Base-by-base conservation (phyloP, 2,113 vertebrate species). In the Hassar affinis region DNA sequence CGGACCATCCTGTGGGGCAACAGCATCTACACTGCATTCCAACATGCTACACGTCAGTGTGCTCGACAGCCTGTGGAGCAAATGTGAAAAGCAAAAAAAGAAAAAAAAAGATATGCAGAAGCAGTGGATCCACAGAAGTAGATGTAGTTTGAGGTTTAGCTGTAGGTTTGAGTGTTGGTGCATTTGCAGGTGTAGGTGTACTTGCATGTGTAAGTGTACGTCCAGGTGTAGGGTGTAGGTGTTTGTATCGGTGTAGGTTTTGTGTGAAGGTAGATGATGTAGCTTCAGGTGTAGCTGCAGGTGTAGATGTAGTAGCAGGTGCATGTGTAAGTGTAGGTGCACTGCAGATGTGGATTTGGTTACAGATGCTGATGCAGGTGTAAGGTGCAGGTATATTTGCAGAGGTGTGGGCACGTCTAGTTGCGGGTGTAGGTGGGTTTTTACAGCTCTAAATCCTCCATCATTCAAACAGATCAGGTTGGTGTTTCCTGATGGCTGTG, bases 361-460 rank as follows among this genome's bases (percentile, higher is more conserved):
- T n/a, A 20, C 6, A n/a, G 12, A 42, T 71, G 68, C 25, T 45
- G 14, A 14, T 68, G 1, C 3, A 45, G 22, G 9, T 71, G 35
- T 22, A 68, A 35, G 10, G n/a, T 62, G 12, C 15, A 30, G 30
- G 33, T 68, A 10, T 68, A 35, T 1, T 68, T 38, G 18, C 33
- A 68, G 33, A 18, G 35, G 18, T 18, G 7, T 35, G 33, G n/a
- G 68, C 35, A 45, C 4, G 38, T 71, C 35, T 68, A 42, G 66
- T 22, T 72, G 69, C 22, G n/a, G 45, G 47, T 49, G 51, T 35
- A 20, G 64, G 82, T 81, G 82, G 33, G 71, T 84, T 84, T 84
- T 81, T 84, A n/a, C 62, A 81, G 78, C 49, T 74, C 52, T 71
- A 75, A 78, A 81, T 81, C 52, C n/a, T 52, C 69, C 6, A 62